Conservation (phyloP, 2,888 invertebrate genomes). For the Alsophila aescularia region DNA sequence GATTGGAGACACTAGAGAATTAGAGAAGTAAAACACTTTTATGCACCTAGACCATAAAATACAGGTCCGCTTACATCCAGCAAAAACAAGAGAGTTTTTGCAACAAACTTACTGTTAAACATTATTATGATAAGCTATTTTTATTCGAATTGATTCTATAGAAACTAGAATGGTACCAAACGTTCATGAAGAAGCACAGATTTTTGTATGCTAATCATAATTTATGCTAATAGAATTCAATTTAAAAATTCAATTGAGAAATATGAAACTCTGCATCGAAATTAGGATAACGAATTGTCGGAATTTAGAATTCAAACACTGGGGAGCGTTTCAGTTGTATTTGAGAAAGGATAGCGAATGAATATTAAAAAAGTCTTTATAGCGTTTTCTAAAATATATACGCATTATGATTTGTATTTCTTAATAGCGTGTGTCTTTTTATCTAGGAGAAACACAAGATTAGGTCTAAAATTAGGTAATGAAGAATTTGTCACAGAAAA, state of each 20-base stretch:
- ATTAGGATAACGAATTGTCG: slow-evolving; percentile 6
- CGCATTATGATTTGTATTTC: background rate
- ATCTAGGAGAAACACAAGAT: too few relatives aligned
- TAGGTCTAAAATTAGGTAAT: too few relatives aligned
- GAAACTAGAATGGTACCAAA: background rate
- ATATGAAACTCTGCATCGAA: slow-evolving; percentile 3
- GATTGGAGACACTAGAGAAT: too few relatives aligned
- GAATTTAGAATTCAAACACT: slow-evolving; percentile 3
- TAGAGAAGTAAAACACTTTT: too few relatives aligned
- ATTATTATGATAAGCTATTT: too few relatives aligned
- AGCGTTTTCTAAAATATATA: slow-evolving; percentile 3
- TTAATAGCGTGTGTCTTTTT: background rate
- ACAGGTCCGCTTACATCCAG: too few relatives aligned
- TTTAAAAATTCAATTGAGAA: background rate
- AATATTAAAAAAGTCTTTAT: slow-evolving; percentile 13
- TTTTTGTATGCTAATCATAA: background rate
- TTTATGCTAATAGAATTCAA: too few relatives aligned
- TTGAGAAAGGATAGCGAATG: slow-evolving; percentile 1
- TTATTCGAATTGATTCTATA: too few relatives aligned
- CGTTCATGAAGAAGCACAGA: slow-evolving; percentile 6
- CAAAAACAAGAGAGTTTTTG: too few relatives aligned
- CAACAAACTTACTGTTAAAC: too few relatives aligned
- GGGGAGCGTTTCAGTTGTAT: slow-evolving; percentile 1
- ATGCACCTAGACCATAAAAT: too few relatives aligned
- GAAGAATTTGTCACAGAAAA: too few relatives aligned